Base-by-base conservation (phyloP, 2,113 vertebrate genomes). In the Hepsetus odoe region DNA sequence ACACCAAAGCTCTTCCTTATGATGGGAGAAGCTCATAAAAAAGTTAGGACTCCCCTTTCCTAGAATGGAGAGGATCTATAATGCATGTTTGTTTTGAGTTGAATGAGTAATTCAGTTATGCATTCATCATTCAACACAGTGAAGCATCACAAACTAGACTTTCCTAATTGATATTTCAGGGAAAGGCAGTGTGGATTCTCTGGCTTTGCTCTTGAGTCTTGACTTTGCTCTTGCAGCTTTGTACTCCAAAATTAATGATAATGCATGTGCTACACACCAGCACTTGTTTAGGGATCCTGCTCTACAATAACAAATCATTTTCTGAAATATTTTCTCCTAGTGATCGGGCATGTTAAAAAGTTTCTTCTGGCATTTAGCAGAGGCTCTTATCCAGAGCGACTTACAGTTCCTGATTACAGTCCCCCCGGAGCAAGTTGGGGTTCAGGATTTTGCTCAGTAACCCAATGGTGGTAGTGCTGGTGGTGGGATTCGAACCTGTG, bases 151-250 rank as follows among this genome's bases (percentile, higher is more conserved):
- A 49, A 32, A 28, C 26, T 69, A 24, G n/a, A 13, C 55, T n/a
- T 77, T 56, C 56, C 58, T 77, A 58, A 67, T 68, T 46, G 44
- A 74, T 49, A 69, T 69, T 77, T 68, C 6, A 68, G 11, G 58
- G 51, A 8, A 38, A 46, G 26, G 61, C n/a, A 38, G 22, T 65
- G 32, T n/a, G 33, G 16, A 65, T 65, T 65, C 61, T 65, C 62
- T 42, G 10, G 9, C 14, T 75, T 18, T 2, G 30, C 24, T 38
- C 44, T 32, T 40, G 42, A 66, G n/a, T n/a, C n/a, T n/a, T 42
- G 10, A 5, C 14, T 75, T 18, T 2, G 30, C 24, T 38, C 44
- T 32, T 40, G 42, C 53, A n/a, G n/a, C n/a, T n/a, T n/a, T 26
- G 14, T 20, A 46, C 46, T 24, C 2, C 24, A 24, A 56, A 56